Base-by-base conservation (phyloP, 2,113 vertebrate genomes). In the Merops nubicus region DNA sequence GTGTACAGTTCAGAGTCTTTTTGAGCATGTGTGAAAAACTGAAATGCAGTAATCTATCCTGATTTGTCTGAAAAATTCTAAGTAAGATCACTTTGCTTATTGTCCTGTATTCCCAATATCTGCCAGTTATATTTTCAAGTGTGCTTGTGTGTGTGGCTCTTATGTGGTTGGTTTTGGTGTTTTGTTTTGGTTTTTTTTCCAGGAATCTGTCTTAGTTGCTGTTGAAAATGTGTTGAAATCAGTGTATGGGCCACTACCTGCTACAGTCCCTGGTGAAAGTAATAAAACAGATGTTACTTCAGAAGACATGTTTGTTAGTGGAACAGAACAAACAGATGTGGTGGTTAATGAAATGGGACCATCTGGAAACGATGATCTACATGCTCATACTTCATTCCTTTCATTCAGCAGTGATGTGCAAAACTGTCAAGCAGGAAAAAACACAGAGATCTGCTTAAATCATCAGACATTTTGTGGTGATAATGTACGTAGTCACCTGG, bases 161-260 rank as follows among this genome's bases (percentile, higher is more conserved):
- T 84, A 33, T 80, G 40, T 5, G 60, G 63, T n/a, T n/a, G 34
- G 33, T 5, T 26, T 63, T 25, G 17, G 33, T 34, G 22, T 33
- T 36, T 54, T 33, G 13, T 6, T 82, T 63, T 62, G 18, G 10
- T 88, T 10, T 1, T 47, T 93, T n/a, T 78, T 84, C 91, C 83
- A 99, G 99, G 99, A 99, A 84, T 98, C 98, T 84, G 97, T 99
- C 65, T 98, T 99, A 68, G 97, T 98, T 72, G 98, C 99, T 84
- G 86, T 99, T 91, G 99, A 99, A 96, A 98, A 98, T n/a, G 97
- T 99, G 85, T 96, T 99, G 97, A 98, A 98, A 89, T 98, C 99
- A 34, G 95, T 99, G 62, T 99, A 99, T 67, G 99, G 98, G 60
- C 98, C 97, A 95, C 97, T 98, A 96, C 94, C 98, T 74, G 90